These are phyloP conservation scores for Capreolus pygargus DNA, from an alignment of 2,113 vertebrate genomes.

Conservation along the genomic window DNA sequence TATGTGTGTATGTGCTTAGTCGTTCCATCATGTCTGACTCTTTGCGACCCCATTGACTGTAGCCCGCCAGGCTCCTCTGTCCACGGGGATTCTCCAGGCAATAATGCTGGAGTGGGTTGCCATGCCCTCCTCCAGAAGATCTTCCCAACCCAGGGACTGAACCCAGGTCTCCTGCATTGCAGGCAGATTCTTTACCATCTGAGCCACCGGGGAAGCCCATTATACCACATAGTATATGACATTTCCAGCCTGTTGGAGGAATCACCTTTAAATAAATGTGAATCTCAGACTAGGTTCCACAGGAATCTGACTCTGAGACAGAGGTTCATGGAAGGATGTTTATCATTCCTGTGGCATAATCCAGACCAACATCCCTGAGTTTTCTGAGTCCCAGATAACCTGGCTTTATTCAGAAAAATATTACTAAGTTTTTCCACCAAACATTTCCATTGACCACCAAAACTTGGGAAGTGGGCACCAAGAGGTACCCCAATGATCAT, in stretches of 20 bases:
- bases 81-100: background rate
- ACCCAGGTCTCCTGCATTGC: background rate
- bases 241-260: background rate
- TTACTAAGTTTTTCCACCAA: background rate
- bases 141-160: background rate
- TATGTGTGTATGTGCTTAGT: background rate
- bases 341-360: background rate
- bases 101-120: background rate
- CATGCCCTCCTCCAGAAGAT: background rate
- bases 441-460: background rate
- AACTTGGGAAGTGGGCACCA: background rate
- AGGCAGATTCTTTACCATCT: background rate
- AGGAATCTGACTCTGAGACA: background rate
- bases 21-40: accelerated
- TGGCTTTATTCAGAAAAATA: background rate
- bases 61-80: background rate
- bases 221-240: background rate
- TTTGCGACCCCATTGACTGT: accelerated
- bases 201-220: background rate
- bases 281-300: background rate
- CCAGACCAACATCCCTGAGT: background rate
- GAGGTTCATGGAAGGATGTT: background rate
- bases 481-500: background rate
- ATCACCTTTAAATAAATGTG: background rate
- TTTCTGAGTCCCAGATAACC: background rate